Evolutionary conservation across 2,888 invertebrate species (phyloP).

Genomic region (Dastarcus helophoroides): DNA sequence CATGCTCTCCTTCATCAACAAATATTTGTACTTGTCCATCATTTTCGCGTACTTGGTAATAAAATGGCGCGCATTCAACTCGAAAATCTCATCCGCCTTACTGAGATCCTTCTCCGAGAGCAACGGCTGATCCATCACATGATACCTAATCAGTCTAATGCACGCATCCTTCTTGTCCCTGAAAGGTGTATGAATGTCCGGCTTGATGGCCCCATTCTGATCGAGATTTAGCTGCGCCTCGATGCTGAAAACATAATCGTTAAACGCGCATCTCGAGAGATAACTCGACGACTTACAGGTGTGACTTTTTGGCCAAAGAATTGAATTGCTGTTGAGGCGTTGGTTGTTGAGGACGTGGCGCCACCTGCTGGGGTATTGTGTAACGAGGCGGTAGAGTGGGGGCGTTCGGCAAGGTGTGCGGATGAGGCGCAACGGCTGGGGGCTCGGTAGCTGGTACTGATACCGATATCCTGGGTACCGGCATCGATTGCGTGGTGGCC

Average conservation of each 20-base stretch:
- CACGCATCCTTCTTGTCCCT: constrained; percentile 61
- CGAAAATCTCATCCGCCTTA: constrained; percentile 60
- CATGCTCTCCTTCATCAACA: constrained; percentile 67
- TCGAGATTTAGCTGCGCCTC: constrained; percentile 65
- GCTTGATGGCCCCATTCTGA: constrained; percentile 60
- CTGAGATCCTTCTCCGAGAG: constrained; percentile 50
- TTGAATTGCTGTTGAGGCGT: constrained; percentile 24
- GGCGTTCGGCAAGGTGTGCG: constrained; percentile 12
- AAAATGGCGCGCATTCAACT: constrained; percentile 54
- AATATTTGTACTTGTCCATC: constrained; percentile 60
- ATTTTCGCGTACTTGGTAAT: constrained; percentile 58
- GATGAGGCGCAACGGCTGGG: constrained; percentile 7
- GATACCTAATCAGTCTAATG: constrained; percentile 62
- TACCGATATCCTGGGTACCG: constrained; percentile 19
- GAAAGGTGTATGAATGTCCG: constrained; percentile 64
- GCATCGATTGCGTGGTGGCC: constrained; percentile 8
- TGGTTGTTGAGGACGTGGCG: constrained; percentile 27
- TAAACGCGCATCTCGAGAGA: too few relatives aligned
- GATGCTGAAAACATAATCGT: constrained; percentile 47
- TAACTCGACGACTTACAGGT: constrained; percentile 32
- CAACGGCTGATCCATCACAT: constrained; percentile 59
- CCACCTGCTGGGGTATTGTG: constrained; percentile 12
- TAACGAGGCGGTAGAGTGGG: constrained; percentile 13
- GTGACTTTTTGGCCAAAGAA: constrained; percentile 31
- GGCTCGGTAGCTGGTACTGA: constrained; percentile 15